Conservation (phyloP, 2,888 invertebrate species). For the Branchipolynoe longqiensis region DNA sequence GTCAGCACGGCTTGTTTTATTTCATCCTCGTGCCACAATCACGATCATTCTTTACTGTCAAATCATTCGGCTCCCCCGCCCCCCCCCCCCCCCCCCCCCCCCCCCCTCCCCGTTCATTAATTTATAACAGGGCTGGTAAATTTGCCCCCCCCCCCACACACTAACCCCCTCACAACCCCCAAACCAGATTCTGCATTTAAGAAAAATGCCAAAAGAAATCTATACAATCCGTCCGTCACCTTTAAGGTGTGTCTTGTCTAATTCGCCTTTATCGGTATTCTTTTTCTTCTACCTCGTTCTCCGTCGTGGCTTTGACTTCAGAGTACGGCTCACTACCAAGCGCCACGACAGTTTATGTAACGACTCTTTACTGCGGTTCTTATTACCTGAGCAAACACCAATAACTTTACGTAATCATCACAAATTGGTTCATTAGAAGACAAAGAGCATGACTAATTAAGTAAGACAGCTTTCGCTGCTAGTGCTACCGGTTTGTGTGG, state of each 20-base stretch:
- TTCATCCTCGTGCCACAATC: constrained; percentile 8
- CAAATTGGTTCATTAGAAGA: too few relatives aligned
- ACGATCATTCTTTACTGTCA: constrained; percentile 14
- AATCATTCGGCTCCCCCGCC: constrained; percentile 1
- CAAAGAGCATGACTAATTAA: too few relatives aligned
- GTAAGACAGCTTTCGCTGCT: too few relatives aligned
- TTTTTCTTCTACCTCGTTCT: background rate
- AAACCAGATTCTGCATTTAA: too few relatives aligned
- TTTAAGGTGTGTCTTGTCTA: constrained; percentile 36
- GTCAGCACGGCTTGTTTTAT: constrained; percentile 14
- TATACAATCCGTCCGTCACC: constrained; percentile 28
- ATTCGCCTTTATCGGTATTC: background rate
- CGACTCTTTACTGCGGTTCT: too few relatives aligned
- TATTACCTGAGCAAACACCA: too few relatives aligned
- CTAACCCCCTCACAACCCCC: background rate
- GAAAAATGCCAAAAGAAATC: constrained; percentile 45
- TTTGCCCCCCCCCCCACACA: constrained; percentile 8
- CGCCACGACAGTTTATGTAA: too few relatives aligned
- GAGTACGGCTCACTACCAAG: too few relatives aligned
- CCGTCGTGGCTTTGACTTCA: too few relatives aligned
- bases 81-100: too few relatives aligned
- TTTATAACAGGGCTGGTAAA: constrained; percentile 12
- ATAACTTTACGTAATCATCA: too few relatives aligned
- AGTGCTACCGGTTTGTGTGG: too few relatives aligned
- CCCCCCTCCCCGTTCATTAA: background rate